These are phyloP conservation scores for Drosophila ohnishii DNA, from an alignment of 1,140 invertebrate species.

Conservation along the genomic window DNA sequence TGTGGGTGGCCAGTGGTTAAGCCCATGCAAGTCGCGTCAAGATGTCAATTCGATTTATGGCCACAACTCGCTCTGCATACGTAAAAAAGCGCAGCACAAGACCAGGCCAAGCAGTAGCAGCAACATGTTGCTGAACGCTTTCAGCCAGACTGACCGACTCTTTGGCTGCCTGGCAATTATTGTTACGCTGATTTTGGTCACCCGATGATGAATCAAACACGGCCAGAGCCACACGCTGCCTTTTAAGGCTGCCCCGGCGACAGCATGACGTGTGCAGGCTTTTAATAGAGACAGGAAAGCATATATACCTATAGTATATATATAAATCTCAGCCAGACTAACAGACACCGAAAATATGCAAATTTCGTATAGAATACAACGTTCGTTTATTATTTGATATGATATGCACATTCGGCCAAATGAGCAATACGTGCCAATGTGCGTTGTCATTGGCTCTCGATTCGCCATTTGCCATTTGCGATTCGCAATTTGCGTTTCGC, in stretches of 20 bases:
- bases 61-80: constrained; percentile 54
- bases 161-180: constrained; percentile 42
- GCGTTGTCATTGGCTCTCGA: constrained; percentile 57
- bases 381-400: constrained; percentile 24
- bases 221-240: constrained; percentile 30
- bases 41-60: constrained; percentile 72
- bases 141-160: constrained; percentile 16
- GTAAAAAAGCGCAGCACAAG: constrained; percentile 21
- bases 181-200: constrained; percentile 50
- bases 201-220: constrained; percentile 59
- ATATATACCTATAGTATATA: constrained; percentile 22
- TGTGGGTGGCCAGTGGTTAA: constrained; percentile 30
- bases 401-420: constrained; percentile 38
- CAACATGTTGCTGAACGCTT: constrained; percentile 46
- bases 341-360: constrained; percentile 51
- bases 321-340: constrained; percentile 33
- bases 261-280: constrained; percentile 59
- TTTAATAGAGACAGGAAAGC: constrained; percentile 51
- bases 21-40: constrained; percentile 60
- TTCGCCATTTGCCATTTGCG: constrained; percentile 14
- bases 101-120: background rate
- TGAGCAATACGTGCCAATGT: constrained; percentile 47
- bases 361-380: constrained; percentile 17
- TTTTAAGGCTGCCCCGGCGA: constrained; percentile 56
- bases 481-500: constrained; percentile 5